Percentiles rank a stretch among this genome's conserved stretches.
Conservation (phyloP, 2,888 invertebrate species). For the Rotaria socialis region DNA sequence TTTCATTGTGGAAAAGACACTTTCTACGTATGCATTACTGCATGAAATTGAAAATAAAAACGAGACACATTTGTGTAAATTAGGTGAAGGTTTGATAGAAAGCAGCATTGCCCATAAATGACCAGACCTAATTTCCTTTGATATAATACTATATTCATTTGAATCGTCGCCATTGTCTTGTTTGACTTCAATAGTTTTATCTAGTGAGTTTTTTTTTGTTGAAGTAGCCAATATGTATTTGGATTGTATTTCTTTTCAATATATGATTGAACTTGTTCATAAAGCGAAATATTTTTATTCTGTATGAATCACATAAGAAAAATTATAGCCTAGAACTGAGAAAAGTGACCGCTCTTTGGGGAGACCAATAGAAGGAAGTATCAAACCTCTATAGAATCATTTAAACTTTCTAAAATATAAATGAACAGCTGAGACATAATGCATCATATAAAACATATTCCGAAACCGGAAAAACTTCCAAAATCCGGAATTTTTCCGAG, state of each 20-base stretch:
- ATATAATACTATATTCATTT: no score
- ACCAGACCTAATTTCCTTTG: not conserved
- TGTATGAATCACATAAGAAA: not conserved
- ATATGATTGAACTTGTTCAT: not conserved
- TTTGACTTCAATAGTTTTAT: not conserved
- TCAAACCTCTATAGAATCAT: no score
- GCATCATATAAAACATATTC: no score
- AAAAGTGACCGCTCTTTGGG: no score
- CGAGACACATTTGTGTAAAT: not conserved
- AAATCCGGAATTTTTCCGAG: no score
- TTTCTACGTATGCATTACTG: not conserved
- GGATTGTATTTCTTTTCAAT: no score
- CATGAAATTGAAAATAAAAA: not conserved
- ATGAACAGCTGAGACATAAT: no score
- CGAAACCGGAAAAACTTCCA: no score
- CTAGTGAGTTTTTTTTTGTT: not conserved
- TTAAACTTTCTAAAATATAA: no score
- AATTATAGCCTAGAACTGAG: no score
- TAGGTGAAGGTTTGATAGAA: not conserved
- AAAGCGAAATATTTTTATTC: not conserved
- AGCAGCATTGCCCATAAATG: not conserved
- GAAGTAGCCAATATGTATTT: not conserved
- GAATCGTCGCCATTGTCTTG: not conserved
- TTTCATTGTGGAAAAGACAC: not conserved
- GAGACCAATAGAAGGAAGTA: no score